A percentile compares a stretch with the other conserved stretches of the same genome.
Conservation (phyloP, 1,140 invertebrate genomes). For the Musca vetustissima region DNA sequence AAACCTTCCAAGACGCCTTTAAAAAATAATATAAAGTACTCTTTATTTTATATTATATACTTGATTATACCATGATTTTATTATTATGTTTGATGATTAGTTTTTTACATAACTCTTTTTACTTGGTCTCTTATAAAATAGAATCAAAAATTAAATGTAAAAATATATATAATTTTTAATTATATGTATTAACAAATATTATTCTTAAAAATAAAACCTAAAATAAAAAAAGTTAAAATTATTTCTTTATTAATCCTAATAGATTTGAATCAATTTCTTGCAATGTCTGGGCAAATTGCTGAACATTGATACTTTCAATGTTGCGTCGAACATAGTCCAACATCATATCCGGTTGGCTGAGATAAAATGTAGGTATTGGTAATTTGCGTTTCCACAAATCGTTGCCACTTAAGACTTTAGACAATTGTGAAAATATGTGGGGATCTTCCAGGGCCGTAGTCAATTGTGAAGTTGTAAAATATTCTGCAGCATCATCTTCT, state of each 20-base stretch:
- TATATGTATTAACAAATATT: no score
- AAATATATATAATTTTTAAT: no score
- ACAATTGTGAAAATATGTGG: constrained; percentile 24
- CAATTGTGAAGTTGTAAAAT: not conserved
- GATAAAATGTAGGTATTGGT: constrained; percentile 38
- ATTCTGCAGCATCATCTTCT: not conserved
- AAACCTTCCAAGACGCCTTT: no score
- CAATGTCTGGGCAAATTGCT: constrained; percentile 32
- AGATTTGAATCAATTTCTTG: constrained; percentile 27
- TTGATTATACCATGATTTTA: no score
- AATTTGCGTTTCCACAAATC: constrained; percentile 40
- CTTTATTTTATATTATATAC: no score
- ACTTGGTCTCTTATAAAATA: no score
- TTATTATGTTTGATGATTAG: no score
- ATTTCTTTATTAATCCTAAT: constrained; percentile 3
- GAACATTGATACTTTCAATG: constrained; percentile 28
- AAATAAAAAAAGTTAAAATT: not conserved
- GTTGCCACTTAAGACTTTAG: constrained; percentile 33
- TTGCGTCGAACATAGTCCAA: constrained; percentile 41
- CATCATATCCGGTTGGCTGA: constrained; percentile 37
- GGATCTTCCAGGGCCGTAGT: constrained; percentile 7
- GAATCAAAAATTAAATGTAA: no score
- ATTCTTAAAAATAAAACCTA: no score
- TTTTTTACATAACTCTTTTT: no score
- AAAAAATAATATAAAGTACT: no score